Conservation (phyloP, 2,113 vertebrate genomes). For the Archocentrus centrarchus region DNA sequence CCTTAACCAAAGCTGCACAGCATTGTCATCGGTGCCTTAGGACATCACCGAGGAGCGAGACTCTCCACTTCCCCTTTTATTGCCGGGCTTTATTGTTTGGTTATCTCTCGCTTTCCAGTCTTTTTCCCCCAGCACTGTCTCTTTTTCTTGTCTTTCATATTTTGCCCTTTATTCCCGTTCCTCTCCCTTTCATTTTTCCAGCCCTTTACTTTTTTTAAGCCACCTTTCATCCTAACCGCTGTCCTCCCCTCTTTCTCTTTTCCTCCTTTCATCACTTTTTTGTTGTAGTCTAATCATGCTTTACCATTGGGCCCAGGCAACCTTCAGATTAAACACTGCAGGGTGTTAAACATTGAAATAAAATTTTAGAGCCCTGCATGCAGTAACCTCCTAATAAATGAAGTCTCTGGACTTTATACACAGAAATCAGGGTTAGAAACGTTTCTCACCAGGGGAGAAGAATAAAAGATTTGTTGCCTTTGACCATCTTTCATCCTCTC, state of each 20-base stretch:
- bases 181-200: conserved; percentile 22
- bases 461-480: conserved; percentile 13
- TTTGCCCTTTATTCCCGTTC: conserved; percentile 39
- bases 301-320: conserved; percentile 49
- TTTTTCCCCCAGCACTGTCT: conserved; percentile 34
- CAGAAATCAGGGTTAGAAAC: neutral
- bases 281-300: conserved; percentile 49
- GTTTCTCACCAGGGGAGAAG: neutral
- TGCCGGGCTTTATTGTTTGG: neutral
- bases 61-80: neutral
- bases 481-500: neutral
- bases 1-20: conserved; percentile 39
- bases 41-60: conserved; percentile 10
- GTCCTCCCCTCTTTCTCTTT: neutral
- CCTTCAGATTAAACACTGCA: conserved; percentile 48
- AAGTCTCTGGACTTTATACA: neutral
- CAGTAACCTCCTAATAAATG: neutral
- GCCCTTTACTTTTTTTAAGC: conserved; percentile 7
- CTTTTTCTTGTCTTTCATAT: conserved; percentile 50
- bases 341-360: neutral
- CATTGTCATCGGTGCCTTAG: conserved; percentile 32
- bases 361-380: conserved; percentile 21
- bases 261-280: conserved; percentile 45
- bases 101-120: conserved; percentile 45
- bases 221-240: conserved; percentile 24